Evolutionary conservation across 2,888 invertebrate species (phyloP).

Genomic region (Scaptomyza parva): DNA sequence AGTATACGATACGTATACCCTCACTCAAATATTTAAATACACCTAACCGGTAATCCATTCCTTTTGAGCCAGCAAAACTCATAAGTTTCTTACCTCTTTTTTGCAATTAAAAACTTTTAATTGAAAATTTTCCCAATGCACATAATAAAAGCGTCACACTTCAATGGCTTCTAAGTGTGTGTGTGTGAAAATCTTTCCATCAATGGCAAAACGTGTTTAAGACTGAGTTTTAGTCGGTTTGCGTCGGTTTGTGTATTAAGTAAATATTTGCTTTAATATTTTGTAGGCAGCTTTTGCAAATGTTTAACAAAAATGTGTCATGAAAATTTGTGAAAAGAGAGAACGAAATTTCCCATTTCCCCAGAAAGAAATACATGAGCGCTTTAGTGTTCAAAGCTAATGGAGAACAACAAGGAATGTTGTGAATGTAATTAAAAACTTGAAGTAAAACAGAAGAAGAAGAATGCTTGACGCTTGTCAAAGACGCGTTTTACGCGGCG

Average conservation of each 20-base stretch:
- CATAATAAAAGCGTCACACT: constrained; percentile 12
- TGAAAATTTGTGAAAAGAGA: no score
- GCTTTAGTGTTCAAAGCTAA: not conserved
- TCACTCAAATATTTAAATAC: no score
- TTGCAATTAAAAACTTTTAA: constrained; percentile 73
- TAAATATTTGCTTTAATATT: not conserved
- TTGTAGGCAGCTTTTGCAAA: not conserved
- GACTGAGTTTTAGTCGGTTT: no score
- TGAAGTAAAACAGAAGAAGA: not conserved
- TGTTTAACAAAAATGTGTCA: not conserved
- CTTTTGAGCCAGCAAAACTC: not conserved
- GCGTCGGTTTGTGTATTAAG: not conserved
- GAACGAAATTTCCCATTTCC: no score
- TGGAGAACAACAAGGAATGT: not conserved
- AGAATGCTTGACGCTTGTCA: not conserved
- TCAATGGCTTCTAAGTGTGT: constrained; percentile 21
- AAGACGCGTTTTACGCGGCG: constrained; percentile 6
- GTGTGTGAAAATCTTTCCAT: constrained; percentile 19
- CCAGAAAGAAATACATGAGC: no score
- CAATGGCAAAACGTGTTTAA: constrained; percentile 6
- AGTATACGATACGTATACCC: not conserved
- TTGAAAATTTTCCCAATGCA: constrained; percentile 60
- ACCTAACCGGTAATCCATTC: constrained; percentile 5
- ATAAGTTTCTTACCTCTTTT: constrained; percentile 11
- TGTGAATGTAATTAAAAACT: constrained; percentile 1